A percentile compares a stretch with the other conserved stretches of the same genome.
Conservation (phyloP, 1,140 invertebrate species). For the Piezodorus guildinii region DNA sequence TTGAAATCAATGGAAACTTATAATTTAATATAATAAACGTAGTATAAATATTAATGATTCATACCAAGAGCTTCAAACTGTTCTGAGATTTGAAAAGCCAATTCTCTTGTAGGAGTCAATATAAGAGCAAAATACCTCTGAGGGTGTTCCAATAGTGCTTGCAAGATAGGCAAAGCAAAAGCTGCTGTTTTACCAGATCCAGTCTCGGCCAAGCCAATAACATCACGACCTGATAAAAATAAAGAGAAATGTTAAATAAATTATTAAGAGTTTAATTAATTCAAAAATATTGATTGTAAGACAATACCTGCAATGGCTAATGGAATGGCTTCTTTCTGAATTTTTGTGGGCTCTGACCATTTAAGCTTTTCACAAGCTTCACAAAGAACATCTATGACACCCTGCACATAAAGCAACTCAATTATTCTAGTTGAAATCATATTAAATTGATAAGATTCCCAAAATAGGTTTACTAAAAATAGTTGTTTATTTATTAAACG, state of each 20-base stretch:
- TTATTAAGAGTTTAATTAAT: not conserved
- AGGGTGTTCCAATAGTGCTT: conserved; percentile 69
- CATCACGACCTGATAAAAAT: conserved; percentile 57
- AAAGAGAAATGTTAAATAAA: not conserved
- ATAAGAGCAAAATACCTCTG: conserved; percentile 90
- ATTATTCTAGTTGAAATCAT: too few relatives aligned
- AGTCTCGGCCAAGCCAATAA: conserved; percentile 94
- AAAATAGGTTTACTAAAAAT: too few relatives aligned
- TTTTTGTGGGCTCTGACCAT: conserved; percentile 89
- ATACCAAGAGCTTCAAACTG: conserved; percentile 88
- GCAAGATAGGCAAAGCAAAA: conserved; percentile 91
- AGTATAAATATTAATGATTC: too few relatives aligned
- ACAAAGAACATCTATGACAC: conserved; percentile 81
- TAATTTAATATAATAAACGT: too few relatives aligned
- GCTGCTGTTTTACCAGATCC: conserved; percentile 97
- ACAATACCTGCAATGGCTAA: conserved; percentile 64
- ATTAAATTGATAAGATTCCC: too few relatives aligned
- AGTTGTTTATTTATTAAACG: too few relatives aligned
- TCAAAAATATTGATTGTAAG: not conserved
- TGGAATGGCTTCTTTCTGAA: conserved; percentile 89
- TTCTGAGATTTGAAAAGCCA: conserved; percentile 92
- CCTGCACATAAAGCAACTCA: conserved; percentile 46
- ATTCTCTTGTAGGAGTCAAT: conserved; percentile 90
- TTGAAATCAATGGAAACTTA: too few relatives aligned
- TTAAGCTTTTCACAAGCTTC: conserved; percentile 84